Conservation (phyloP, 1,140 invertebrate genomes). For the Heliconius nattereri region DNA sequence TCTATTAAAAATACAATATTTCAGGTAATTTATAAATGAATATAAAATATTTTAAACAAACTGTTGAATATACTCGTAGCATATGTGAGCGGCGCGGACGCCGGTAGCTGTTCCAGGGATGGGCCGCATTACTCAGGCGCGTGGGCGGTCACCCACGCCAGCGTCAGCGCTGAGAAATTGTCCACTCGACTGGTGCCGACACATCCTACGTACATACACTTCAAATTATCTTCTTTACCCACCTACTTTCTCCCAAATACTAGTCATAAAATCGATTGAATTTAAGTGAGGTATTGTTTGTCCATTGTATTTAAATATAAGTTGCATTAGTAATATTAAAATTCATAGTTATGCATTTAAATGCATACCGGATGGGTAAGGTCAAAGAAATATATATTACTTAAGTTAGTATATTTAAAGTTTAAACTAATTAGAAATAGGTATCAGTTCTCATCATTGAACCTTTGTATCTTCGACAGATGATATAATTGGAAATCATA, state of each 20-base stretch:
- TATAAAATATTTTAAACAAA: background rate
- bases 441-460: background rate
- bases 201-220: constrained; percentile 33
- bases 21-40: too few relatives aligned
- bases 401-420: background rate
- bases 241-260: constrained; percentile 44
- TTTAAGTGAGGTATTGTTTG: background rate
- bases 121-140: constrained; percentile 31
- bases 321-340: background rate
- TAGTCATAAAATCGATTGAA: background rate
- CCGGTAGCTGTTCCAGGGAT: constrained; percentile 34
- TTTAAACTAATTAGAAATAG: too few relatives aligned
- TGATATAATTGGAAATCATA: background rate
- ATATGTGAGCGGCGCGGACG: constrained; percentile 23
- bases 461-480: background rate
- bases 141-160: constrained; percentile 53
- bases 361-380: background rate
- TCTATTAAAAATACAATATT: too few relatives aligned
- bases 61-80: background rate
- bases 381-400: background rate
- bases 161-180: constrained; percentile 46
- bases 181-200: constrained; percentile 34
- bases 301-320: constrained; percentile 1
- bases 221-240: constrained; percentile 36
- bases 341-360: background rate